Conservation (phyloP, 2,888 invertebrate genomes). For the Sabellastarte sp. region DNA sequence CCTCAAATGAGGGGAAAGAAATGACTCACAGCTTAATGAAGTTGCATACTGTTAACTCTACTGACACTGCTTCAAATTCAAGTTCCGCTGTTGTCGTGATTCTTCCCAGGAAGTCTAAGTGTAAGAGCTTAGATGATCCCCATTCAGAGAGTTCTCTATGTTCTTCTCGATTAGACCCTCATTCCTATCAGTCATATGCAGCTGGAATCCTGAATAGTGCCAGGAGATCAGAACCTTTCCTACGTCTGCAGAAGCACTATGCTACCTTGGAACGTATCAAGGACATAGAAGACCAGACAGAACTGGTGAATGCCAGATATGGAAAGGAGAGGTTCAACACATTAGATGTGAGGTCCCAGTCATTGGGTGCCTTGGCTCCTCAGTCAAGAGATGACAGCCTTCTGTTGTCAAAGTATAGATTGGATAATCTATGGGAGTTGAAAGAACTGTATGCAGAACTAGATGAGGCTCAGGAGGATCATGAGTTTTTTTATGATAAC, state of each 20-base stretch:
- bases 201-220: slow-evolving; percentile 66
- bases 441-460: slow-evolving; percentile 75
- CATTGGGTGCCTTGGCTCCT: slow-evolving; percentile 13
- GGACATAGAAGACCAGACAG: slow-evolving; percentile 17
- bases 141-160: slow-evolving; percentile 41
- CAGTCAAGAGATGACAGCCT: slow-evolving; percentile 10
- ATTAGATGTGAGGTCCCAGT: slow-evolving; percentile 1
- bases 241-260: slow-evolving; percentile 82
- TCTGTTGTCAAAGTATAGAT: slow-evolving; percentile 17
- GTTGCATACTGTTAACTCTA: too few species aligned
- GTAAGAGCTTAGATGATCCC: neutral
- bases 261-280: slow-evolving; percentile 80
- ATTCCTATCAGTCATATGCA: slow-evolving; percentile 53
- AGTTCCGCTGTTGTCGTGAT: neutral
- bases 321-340: slow-evolving; percentile 10
- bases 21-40: too few species aligned
- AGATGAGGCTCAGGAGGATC: slow-evolving; percentile 76
- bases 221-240: slow-evolving; percentile 75
- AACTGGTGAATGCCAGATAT: slow-evolving; percentile 5
- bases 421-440: slow-evolving; percentile 71
- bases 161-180: slow-evolving; percentile 45
- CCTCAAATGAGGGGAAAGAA: too few species aligned
- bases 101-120: neutral
- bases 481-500: slow-evolving; percentile 79
- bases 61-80: neutral